Evolutionary conservation across 2,113 vertebrate genomes (phyloP).

Genomic region (Martes martes): DNA sequence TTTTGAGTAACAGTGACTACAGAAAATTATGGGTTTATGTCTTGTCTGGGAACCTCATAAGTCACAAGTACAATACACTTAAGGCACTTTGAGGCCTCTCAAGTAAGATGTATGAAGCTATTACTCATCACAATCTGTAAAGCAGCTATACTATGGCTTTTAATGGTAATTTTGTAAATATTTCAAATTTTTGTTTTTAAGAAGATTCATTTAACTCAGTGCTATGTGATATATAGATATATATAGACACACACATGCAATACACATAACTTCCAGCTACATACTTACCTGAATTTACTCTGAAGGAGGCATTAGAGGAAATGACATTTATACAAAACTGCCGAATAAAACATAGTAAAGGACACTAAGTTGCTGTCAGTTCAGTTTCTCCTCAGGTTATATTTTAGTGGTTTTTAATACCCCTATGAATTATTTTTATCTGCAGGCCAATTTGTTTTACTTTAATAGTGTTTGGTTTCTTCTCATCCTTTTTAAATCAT

Average conservation of each 20-base stretch:
- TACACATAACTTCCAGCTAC: not conserved
- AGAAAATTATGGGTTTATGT: conserved; percentile 50
- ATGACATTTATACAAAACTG: not conserved
- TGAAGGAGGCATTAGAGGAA: conserved; percentile 20
- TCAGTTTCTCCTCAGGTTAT: conserved; percentile 29
- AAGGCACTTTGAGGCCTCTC: conserved; percentile 11
- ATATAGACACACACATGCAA: not conserved
- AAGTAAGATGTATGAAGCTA: conserved; percentile 47
- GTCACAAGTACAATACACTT: conserved; percentile 49
- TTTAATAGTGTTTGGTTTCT: conserved; percentile 63
- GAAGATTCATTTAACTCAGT: not conserved
- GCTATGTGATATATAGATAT: not conserved
- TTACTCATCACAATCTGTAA: conserved; percentile 13
- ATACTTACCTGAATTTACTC: not conserved
- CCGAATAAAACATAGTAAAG: not conserved
- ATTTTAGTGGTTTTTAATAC: conserved; percentile 57
- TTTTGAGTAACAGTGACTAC: conserved; percentile 27
- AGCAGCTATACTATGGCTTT: not conserved
- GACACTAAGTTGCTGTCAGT: not conserved
- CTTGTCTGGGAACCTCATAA: conserved; percentile 48
- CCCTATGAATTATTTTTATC: conserved; percentile 58
- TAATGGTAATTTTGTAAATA: conserved; percentile 49
- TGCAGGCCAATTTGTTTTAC: conserved; percentile 28
- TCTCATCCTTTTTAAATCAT: conserved; percentile 47
- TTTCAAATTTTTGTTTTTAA: conserved; percentile 34